Evolutionary conservation across 2,888 invertebrate species (phyloP).

Genomic region (Druceiella hillmani): DNA sequence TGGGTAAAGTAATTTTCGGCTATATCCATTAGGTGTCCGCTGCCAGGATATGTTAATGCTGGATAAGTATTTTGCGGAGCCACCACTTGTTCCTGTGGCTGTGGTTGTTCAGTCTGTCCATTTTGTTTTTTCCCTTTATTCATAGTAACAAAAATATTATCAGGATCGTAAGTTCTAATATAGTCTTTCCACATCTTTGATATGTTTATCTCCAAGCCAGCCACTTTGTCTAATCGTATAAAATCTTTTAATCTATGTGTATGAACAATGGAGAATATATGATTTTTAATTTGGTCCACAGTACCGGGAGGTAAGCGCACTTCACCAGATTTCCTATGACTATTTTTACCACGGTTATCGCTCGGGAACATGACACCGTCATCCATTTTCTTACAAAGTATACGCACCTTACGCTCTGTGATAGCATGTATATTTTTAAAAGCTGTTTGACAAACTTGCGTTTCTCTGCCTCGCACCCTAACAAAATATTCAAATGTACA

Average conservation of each 20-base stretch:
- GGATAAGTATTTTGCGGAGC: constrained; percentile 35
- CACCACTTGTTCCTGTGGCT: constrained; percentile 27
- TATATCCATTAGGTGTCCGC: constrained; percentile 45
- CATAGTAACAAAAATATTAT: constrained; percentile 46
- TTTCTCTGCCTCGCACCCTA: constrained; percentile 49
- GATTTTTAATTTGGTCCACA: constrained; percentile 50
- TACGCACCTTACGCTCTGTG: constrained; percentile 52
- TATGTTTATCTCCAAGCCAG: constrained; percentile 52
- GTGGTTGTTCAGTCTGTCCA: constrained; percentile 33
- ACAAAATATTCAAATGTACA: constrained; percentile 55
- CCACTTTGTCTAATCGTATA: constrained; percentile 49
- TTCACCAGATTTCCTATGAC: constrained; percentile 47
- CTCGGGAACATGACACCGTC: constrained; percentile 54
- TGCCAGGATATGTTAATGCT: constrained; percentile 41
- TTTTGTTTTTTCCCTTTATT: constrained; percentile 45
- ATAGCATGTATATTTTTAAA: constrained; percentile 55
- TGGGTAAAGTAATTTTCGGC: constrained; percentile 47
- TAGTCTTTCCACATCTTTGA: constrained; percentile 56
- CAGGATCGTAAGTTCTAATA: constrained; percentile 50
- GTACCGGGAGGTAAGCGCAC: constrained; percentile 46
- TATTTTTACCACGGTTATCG: constrained; percentile 52
- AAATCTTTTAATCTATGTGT: constrained; percentile 49
- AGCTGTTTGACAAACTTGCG: constrained; percentile 53
- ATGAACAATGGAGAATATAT: constrained; percentile 50
- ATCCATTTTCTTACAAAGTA: constrained; percentile 54